Percentiles rank a stretch among this genome's conserved stretches.
phyloP scores from a whole-genome alignment of 2,797 vertebrate genomes.

The Ctenochaetus hawaiiensis region DNA sequence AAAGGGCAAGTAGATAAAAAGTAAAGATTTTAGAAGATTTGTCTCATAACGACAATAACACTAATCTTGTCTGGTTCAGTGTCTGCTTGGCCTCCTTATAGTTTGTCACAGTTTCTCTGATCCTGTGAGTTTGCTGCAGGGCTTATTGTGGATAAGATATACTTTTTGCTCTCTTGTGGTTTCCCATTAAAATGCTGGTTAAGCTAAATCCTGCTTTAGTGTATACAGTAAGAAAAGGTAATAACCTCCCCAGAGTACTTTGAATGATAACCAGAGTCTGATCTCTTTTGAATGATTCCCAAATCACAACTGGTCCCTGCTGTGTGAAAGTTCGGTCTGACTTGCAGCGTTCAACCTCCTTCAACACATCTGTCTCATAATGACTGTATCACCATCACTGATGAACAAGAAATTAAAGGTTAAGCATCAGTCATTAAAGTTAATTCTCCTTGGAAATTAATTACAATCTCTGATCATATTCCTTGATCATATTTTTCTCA shows the following conservation, averaged over 20 bases:
- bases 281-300: background rate
- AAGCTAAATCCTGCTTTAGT: conserved; percentile 16
- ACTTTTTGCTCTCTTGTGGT: conserved; percentile 14
- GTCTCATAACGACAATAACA: background rate
- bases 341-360: too few species aligned
- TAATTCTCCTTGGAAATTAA: too few species aligned
- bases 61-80: background rate
- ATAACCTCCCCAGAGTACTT: conserved; percentile 22
- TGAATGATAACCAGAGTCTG: conserved; percentile 3
- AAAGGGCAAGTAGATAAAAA: background rate
- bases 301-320: background rate
- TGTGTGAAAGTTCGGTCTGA: background rate
- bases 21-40: background rate
- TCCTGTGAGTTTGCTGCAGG: conserved; percentile 3
- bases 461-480: too few species aligned
- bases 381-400: too few species aligned
- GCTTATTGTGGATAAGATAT: conserved; percentile 22
- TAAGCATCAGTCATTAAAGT: too few species aligned
- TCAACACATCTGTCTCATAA: too few species aligned
- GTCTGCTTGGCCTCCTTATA: background rate
- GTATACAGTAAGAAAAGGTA: conserved; percentile 23
- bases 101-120: conserved; percentile 20
- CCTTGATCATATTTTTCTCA: too few species aligned
- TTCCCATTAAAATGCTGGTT: conserved; percentile 51
- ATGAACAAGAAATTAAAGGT: too few species aligned